Evolutionary conservation across 2,888 invertebrate genomes (phyloP).

Genomic region (Leptogaster cylindrica): DNA sequence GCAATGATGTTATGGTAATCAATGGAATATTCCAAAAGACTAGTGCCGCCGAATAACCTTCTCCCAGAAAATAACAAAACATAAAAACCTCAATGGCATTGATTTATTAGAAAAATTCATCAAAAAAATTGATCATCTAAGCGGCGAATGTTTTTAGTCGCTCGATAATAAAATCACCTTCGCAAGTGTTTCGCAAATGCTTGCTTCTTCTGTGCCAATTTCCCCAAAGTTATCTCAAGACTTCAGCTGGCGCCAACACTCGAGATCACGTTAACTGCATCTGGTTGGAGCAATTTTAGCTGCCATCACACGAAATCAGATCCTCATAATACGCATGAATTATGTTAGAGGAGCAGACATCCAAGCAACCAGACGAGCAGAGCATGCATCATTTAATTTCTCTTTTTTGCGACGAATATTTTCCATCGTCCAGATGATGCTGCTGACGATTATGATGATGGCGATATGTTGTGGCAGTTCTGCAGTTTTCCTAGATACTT

Average conservation of each 20-base stretch:
- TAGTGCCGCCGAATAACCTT: neutral
- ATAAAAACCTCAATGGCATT: slow-evolving; percentile 1
- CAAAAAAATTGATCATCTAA: neutral
- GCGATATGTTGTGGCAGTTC: slow-evolving; percentile 27
- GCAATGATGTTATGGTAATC: slow-evolving; percentile 16
- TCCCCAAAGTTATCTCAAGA: neutral
- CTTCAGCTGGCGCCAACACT: slow-evolving; percentile 30
- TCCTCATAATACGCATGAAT: slow-evolving; percentile 32
- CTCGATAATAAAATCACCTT: slow-evolving; percentile 8
- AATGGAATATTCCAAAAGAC: slow-evolving; percentile 14
- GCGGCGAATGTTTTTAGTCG: neutral
- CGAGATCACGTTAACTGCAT: slow-evolving; percentile 14
- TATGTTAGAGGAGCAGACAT: slow-evolving; percentile 32
- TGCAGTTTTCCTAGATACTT: neutral
- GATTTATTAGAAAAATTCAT: slow-evolving; percentile 11
- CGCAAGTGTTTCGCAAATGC: slow-evolving; percentile 11
- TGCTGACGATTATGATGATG: neutral
- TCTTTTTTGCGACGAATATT: slow-evolving; percentile 18
- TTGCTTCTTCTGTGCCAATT: slow-evolving; percentile 14
- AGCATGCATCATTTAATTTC: slow-evolving; percentile 25
- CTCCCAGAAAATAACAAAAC: neutral
- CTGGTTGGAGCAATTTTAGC: neutral
- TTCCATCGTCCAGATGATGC: neutral
- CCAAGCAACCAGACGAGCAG: slow-evolving; percentile 12
- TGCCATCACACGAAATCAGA: slow-evolving; percentile 23